Conservation (phyloP, 2,888 invertebrate species). For the Spisula solida region DNA sequence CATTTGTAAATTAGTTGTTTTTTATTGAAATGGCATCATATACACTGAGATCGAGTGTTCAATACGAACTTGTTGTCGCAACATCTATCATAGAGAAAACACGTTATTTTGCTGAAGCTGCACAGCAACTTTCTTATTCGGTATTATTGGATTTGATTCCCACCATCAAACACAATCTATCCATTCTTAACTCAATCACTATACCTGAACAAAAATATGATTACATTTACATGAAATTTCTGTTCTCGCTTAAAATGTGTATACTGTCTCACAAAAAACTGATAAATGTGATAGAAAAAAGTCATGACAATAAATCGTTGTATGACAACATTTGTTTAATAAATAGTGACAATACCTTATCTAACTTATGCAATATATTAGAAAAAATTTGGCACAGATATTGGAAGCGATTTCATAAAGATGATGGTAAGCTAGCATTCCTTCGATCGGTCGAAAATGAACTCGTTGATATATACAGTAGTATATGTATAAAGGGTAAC, state of each 20-base stretch:
- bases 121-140: constrained; percentile 16
- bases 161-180: constrained; percentile 6
- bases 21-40: constrained; percentile 8
- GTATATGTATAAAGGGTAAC: constrained; percentile 23
- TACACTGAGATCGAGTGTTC: neutral
- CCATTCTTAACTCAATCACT: constrained; percentile 20
- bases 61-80: constrained; percentile 19
- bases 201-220: neutral
- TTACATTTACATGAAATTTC: constrained; percentile 28
- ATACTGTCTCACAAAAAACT: constrained; percentile 29
- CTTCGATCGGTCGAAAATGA: constrained; percentile 7
- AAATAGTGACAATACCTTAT: constrained; percentile 27
- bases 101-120: constrained; percentile 11
- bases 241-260: constrained; percentile 6
- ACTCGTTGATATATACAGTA: constrained; percentile 13
- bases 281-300: constrained; percentile 24
- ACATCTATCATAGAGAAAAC: neutral
- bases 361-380: constrained; percentile 18
- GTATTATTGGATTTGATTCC: constrained; percentile 4
- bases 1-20: neutral
- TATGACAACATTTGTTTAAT: constrained; percentile 30
- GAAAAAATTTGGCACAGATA: constrained; percentile 29
- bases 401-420: constrained; percentile 39
- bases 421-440: constrained; percentile 12
- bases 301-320: constrained; percentile 11